phyloP scores from a whole-genome alignment of 1,140 invertebrate genomes.

The Matsumurasca onukii region DNA sequence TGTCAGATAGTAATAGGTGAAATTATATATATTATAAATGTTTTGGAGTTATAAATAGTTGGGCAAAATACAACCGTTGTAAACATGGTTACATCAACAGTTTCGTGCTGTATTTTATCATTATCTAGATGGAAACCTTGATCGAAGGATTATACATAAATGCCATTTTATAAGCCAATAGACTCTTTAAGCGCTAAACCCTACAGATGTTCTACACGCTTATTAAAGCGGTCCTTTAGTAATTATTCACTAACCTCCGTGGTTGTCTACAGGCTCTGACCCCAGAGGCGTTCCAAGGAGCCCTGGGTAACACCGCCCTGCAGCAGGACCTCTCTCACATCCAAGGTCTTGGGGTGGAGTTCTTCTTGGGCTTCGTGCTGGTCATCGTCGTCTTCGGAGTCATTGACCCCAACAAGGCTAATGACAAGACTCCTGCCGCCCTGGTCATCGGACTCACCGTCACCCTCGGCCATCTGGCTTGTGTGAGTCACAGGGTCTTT shows the following conservation, averaged over 20 bases:
- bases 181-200: too few relatives aligned
- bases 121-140: too few relatives aligned
- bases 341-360: constrained; percentile 86
- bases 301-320: constrained; percentile 62
- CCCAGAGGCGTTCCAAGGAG: constrained; percentile 37
- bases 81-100: too few relatives aligned
- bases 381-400: constrained; percentile 88
- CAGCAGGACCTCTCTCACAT: constrained; percentile 57
- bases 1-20: too few relatives aligned
- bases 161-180: too few relatives aligned
- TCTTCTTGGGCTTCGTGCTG: constrained; percentile 86
- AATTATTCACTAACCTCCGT: constrained; percentile 4
- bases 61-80: too few relatives aligned
- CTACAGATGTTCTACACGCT: too few relatives aligned
- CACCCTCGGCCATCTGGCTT: constrained; percentile 81
- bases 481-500: constrained; percentile 67
- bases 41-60: too few relatives aligned
- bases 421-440: constrained; percentile 79
- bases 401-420: constrained; percentile 68
- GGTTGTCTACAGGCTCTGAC: constrained; percentile 32
- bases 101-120: too few relatives aligned
- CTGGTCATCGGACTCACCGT: constrained; percentile 89
- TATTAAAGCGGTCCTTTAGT: too few relatives aligned
- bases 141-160: too few relatives aligned
- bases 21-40: too few relatives aligned